Base-by-base conservation (phyloP, 2,113 vertebrate species). In the Otocyon megalotis region DNA sequence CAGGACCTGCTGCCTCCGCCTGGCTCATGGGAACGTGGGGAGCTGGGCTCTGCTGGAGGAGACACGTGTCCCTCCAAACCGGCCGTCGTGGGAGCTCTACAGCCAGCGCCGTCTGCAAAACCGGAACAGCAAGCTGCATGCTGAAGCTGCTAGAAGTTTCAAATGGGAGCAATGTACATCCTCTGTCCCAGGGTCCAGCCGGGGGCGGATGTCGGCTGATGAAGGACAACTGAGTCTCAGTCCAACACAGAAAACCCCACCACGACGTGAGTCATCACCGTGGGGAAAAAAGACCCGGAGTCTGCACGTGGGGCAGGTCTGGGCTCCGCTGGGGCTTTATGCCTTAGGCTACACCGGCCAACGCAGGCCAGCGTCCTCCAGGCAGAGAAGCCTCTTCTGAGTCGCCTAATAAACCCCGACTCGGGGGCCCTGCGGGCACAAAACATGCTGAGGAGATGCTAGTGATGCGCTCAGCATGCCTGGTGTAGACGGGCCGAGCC, bases 121-220 rank as follows among this genome's bases (percentile, higher is more conserved):
- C 0, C 1, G 63, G 37, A 35, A 19, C 11, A 0, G 32, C 1
- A 6, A 32, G 43, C n/a, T 1, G 0, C 2, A 0, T 0, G 14
- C 56, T 0, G 4, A 5, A 0, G 7, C 19, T n/a, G 0, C 11
- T 1, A 26, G 32, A 63, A 4, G 26, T 0, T n/a, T 6, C 9
- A 4, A 19, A 8, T 0, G 10, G 22, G 5, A 3, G 0, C 1
- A 3, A 4, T 22, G 32, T 7, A 35, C 32, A 1, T 6, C 13
- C 4, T 6, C 32, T 11, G 4, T 2, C 26, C 65, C 14, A 28
- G 28, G 60, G 19, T 32, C 43, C 32, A 17, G 16, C 16, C 17
- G 14, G 5, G 53, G 76, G 54, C 30, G 1, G 14, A 30, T 6
- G 6, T 24, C 30, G 54, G 8, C 37, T 35, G 24, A 53, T 0